Conservation (phyloP, 2,797 vertebrate species). For the Characodon lateralis region DNA sequence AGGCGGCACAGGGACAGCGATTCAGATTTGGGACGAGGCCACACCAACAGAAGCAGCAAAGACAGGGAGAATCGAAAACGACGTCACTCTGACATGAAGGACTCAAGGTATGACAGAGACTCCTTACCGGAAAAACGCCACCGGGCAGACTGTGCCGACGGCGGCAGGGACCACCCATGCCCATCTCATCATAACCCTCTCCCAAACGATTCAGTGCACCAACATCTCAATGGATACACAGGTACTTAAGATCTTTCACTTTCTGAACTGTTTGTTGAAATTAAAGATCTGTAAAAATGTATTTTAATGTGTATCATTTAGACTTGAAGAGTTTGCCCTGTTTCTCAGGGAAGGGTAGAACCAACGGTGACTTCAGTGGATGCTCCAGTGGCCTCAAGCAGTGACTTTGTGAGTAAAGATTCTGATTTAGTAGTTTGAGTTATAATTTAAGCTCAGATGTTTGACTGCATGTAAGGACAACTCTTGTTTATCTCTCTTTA, state of each 20-base stretch:
- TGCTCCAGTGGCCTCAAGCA: conserved; percentile 59
- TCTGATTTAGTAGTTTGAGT: not conserved
- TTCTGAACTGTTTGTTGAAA: not conserved
- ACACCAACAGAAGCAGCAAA: conserved; percentile 54
- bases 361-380: conserved; percentile 56
- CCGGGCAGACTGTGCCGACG: conserved; percentile 13
- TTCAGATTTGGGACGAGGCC: conserved; percentile 8
- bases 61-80: conserved; percentile 67
- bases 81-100: conserved; percentile 40
- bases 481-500: conserved; percentile 59
- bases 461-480: not conserved
- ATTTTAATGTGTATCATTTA: not conserved
- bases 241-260: conserved; percentile 48
- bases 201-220: conserved; percentile 39
- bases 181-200: conserved; percentile 28
- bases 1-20: conserved; percentile 80
- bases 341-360: conserved; percentile 67
- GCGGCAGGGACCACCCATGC: conserved; percentile 1
- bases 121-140: conserved; percentile 49
- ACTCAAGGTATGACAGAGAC: conserved; percentile 45
- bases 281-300: not conserved
- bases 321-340: not conserved
- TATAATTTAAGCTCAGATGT: not conserved
- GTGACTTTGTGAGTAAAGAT: conserved; percentile 62
- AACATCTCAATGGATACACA: conserved; percentile 67